Conservation (phyloP, 2,888 invertebrate species). For the Therioaphis trifolii region DNA sequence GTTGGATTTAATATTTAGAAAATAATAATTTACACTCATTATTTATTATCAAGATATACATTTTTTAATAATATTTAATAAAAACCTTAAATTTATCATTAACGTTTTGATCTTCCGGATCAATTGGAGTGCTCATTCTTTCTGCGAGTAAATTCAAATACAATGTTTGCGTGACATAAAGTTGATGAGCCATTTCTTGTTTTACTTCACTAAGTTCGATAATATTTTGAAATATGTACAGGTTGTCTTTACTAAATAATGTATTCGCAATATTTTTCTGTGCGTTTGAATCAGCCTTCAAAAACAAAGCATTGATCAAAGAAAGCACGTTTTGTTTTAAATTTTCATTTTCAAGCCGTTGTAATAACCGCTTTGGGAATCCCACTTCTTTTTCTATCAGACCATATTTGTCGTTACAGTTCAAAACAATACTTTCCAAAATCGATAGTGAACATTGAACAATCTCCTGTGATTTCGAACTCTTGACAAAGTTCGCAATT, state of each 20-base stretch:
- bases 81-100: conserved; percentile 83
- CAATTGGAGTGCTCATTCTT: conserved; percentile 87
- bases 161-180: conserved; percentile 91
- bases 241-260: conserved; percentile 86
- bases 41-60: no score
- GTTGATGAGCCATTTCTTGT: conserved; percentile 92
- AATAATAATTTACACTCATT: no score
- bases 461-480: conserved; percentile 77
- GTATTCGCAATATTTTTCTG: conserved; percentile 82
- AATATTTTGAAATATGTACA: conserved; percentile 85
- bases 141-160: conserved; percentile 87
- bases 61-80: background rate
- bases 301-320: conserved; percentile 90
- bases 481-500: conserved; percentile 83
- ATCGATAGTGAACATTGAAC: conserved; percentile 91
- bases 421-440: conserved; percentile 89
- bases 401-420: conserved; percentile 79
- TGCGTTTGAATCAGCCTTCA: conserved; percentile 84
- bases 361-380: conserved; percentile 85
- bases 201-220: conserved; percentile 79
- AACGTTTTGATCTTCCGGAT: conserved; percentile 85
- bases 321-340: conserved; percentile 95
- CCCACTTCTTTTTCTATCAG: conserved; percentile 90
- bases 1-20: no score
- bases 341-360: conserved; percentile 79